Percentiles rank a stretch among this genome's conserved stretches.
Conservation (phyloP, 2,797 vertebrate species). For the Chiroxiphia lanceolata region DNA sequence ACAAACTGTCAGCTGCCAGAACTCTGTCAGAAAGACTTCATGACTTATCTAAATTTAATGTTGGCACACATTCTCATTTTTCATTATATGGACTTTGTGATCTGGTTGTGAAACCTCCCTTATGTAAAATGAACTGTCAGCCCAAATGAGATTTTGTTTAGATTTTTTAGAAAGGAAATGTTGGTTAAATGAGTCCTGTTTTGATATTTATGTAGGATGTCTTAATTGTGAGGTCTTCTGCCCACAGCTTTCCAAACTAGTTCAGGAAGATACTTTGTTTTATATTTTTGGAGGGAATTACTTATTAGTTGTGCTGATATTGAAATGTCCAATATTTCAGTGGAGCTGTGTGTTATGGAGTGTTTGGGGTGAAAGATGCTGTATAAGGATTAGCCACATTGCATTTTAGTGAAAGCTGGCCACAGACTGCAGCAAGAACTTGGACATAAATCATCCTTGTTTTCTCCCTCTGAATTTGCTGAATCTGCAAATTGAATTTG, state of each 20-base stretch:
- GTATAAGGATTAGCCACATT: neutral
- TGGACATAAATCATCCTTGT: slow-evolving; percentile 6
- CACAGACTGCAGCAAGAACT: neutral
- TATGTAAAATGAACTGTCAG: neutral
- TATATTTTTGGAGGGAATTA: neutral
- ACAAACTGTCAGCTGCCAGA: neutral
- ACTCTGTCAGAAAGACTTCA: neutral
- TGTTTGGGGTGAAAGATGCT: neutral
- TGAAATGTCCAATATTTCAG: neutral
- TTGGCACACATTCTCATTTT: neutral
- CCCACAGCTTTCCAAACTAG: neutral
- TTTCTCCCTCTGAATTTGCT: slow-evolving; percentile 18
- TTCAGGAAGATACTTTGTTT: neutral
- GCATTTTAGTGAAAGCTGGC: neutral
- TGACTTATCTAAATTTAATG: neutral
- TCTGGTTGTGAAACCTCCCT: neutral
- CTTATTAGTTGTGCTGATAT: neutral
- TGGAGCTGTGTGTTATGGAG: neutral
- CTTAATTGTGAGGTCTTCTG: neutral
- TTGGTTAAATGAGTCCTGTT: neutral
- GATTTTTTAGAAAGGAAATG: neutral
- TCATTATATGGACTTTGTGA: neutral
- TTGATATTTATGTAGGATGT: neutral
- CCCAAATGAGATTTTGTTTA: neutral
- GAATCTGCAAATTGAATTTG: neutral